phyloP scores from a whole-genome alignment of 2,113 vertebrate genomes.

The Miniopterus natalensis region DNA sequence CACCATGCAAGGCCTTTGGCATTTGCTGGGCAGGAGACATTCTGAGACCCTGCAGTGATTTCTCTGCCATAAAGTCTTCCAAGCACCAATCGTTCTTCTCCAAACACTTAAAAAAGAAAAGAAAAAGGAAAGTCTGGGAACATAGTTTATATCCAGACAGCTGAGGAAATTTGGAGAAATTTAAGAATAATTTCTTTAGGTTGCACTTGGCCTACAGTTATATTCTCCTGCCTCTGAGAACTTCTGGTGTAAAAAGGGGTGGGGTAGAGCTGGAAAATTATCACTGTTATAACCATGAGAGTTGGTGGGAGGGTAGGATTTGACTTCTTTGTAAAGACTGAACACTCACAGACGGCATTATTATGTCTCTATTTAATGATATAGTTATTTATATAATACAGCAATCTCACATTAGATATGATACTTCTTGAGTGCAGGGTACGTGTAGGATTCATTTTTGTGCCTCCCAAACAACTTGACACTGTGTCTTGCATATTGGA shows the following conservation, averaged over 20 bases:
- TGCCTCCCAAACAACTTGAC: not conserved
- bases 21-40: not conserved
- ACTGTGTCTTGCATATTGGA: not conserved
- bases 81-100: not conserved
- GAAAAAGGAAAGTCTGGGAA: not conserved
- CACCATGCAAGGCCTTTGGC: not conserved
- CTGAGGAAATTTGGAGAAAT: conserved; percentile 14
- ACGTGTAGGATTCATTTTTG: not conserved
- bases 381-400: not conserved
- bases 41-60: not conserved
- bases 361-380: conserved; percentile 3
- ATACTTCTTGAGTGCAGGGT: not conserved
- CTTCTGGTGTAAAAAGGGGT: not conserved
- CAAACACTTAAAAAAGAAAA: not conserved
- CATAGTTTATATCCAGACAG: not conserved
- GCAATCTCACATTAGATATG: not conserved
- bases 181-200: not conserved
- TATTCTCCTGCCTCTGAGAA: conserved; percentile 46
- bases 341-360: not conserved
- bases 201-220: not conserved
- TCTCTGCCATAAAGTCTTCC: not conserved
- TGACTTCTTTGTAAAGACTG: not conserved
- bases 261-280: not conserved
- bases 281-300: not conserved
- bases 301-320: not conserved